A percentile compares a stretch with the other conserved stretches of the same genome.
phyloP scores from a whole-genome alignment of 2,797 vertebrate species.

The Echeneis naucrates region DNA sequence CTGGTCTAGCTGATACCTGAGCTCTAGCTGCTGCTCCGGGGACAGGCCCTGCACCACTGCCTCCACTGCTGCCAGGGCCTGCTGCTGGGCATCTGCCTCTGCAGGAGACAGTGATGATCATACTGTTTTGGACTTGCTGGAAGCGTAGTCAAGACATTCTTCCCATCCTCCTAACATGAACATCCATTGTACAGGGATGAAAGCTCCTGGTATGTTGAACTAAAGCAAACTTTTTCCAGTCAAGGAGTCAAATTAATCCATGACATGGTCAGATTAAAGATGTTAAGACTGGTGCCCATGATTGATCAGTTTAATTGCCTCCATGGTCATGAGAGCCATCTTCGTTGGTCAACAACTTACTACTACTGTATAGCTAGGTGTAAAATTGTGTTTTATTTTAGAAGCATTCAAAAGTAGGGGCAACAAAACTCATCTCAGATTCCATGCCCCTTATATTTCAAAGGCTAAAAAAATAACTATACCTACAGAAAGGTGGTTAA shows the following conservation, averaged over 20 bases:
- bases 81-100: constrained; percentile 64
- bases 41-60: constrained; percentile 74
- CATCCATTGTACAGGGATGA: neutral
- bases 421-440: too few relatives aligned
- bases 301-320: neutral
- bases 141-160: neutral
- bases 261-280: too few relatives aligned
- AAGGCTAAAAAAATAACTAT: neutral
- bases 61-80: constrained; percentile 58
- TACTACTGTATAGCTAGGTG: neutral
- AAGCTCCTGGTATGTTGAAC: too few relatives aligned
- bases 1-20: constrained; percentile 90
- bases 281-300: neutral
- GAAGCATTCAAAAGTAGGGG: neutral
- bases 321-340: too few relatives aligned
- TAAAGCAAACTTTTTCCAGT: neutral
- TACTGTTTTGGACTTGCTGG: neutral
- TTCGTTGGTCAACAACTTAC: neutral
- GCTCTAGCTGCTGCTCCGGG: constrained; percentile 84
- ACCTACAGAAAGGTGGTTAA: neutral
- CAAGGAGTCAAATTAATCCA: neutral
- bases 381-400: neutral
- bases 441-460: too few relatives aligned
- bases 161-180: neutral
- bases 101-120: constrained; percentile 1